phyloP scores from a whole-genome alignment of 53 echinoderm and acorn worm genomes.

The Pentamera pediparva region DNA sequence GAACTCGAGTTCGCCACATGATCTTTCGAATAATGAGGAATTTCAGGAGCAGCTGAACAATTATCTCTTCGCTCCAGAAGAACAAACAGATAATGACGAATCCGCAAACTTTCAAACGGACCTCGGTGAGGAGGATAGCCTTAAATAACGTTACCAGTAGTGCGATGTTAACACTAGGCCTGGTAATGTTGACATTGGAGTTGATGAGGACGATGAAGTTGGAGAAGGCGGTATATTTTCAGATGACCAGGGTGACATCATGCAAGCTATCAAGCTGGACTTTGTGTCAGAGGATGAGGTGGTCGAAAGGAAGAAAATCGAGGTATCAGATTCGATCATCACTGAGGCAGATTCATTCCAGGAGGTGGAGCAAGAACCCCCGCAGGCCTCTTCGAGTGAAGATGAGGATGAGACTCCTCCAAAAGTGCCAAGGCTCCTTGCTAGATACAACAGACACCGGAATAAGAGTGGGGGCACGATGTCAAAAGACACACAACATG shows the following conservation, averaged over 20 bases:
- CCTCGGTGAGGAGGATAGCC: no score
- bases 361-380: no score
- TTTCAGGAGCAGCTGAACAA: neutral
- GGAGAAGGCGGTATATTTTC: neutral
- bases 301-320: neutral
- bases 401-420: no score
- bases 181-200: neutral
- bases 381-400: no score
- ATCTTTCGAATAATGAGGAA: neutral
- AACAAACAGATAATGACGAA: neutral
- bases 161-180: no score
- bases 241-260: neutral
- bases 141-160: neutral
- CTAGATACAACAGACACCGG: no score
- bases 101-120: neutral
- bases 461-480: no score
- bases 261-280: neutral
- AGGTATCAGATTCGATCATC: no score
- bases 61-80: neutral
- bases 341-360: no score
- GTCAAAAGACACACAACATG: no score
- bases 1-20: neutral
- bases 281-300: neutral
- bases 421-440: no score
- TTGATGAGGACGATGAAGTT: neutral